Evolutionary conservation across 2,888 invertebrate species (phyloP).

Genomic region (Drosophila lutescens): DNA sequence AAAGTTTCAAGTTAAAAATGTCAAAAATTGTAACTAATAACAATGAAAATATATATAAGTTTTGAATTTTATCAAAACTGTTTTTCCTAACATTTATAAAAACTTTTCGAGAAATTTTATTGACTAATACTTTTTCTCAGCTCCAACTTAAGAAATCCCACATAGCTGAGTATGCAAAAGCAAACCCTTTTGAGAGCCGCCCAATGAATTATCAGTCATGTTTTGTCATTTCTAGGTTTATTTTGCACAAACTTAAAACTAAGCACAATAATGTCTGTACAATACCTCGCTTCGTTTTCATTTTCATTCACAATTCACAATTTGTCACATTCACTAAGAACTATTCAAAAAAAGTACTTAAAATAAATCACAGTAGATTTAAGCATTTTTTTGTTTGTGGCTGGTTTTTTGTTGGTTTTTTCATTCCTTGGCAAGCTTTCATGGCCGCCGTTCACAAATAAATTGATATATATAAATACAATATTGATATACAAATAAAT

Average conservation of each 20-base stretch:
- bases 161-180: too few species aligned
- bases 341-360: conserved; percentile 74
- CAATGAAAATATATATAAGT: too few species aligned
- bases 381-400: conserved; percentile 64
- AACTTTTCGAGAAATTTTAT: too few species aligned
- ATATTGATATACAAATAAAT: conserved; percentile 34
- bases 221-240: conserved; percentile 20
- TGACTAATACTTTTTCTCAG: too few species aligned
- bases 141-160: too few species aligned
- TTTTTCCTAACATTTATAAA: too few species aligned
- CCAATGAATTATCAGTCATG: not conserved
- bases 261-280: conserved; percentile 24
- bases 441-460: conserved; percentile 32
- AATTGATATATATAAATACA: conserved; percentile 30
- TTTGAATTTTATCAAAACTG: too few species aligned
- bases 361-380: conserved; percentile 77
- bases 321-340: conserved; percentile 44
- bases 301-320: conserved; percentile 22
- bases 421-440: not conserved
- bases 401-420: conserved; percentile 18
- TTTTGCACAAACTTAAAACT: conserved; percentile 31
- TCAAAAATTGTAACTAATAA: too few species aligned
- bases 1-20: too few species aligned
- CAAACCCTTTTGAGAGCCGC: too few species aligned
- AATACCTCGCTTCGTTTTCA: conserved; percentile 7